Evolutionary conservation across 2,113 vertebrate genomes (phyloP), one percentile per base, ranked within the genome.

Genomic region (Aptenodytes patagonicus): DNA sequence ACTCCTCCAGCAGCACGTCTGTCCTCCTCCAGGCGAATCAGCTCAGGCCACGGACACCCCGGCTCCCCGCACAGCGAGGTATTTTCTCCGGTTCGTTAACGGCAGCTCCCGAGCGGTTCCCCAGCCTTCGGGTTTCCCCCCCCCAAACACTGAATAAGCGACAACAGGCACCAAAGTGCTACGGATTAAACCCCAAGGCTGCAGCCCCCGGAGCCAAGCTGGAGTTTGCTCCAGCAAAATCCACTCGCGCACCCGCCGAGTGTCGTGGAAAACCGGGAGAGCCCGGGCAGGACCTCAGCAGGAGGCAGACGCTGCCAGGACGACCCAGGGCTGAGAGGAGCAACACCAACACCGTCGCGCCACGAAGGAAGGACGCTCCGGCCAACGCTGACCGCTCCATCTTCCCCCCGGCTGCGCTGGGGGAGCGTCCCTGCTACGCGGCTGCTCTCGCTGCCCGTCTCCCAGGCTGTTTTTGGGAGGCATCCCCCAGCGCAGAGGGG

Each of bases 181-280:
- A 20, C 0, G 3, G 54, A 49, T 25, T 19, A 15, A 78, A 62
- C 46, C 16, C 58, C 28, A 31, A 24, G 12, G 9, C 46, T 24
- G 44, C 58, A 18, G 58, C 28, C 46, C 32, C 46, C 9, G 3
- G 36, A 32, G n/a, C 44, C 26, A 17, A 38, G 42, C 24, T 19
- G 40, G 29, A 34, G 34, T n/a, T 49, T n/a, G 46, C 24, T 13
- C 8, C 8, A 51, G 36, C 28, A 31, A 49, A 77, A 21, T 24
- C 44, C 16, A 3, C n/a, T 36, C 25, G 5, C 7, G 2, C 28
- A 6, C 15, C 31, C 5, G 11, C 14, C 0, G 6, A 42, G 22
- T 25, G 34, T 15, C 4, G 5, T 3, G 47, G 11, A 47, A 34
- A 49, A 38, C 6, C 2, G 2, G 75, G 57, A 61, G 3, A 9